Evolutionary conservation across 2,888 invertebrate genomes (phyloP).

Genomic region (Pemphredon lugubris): DNA sequence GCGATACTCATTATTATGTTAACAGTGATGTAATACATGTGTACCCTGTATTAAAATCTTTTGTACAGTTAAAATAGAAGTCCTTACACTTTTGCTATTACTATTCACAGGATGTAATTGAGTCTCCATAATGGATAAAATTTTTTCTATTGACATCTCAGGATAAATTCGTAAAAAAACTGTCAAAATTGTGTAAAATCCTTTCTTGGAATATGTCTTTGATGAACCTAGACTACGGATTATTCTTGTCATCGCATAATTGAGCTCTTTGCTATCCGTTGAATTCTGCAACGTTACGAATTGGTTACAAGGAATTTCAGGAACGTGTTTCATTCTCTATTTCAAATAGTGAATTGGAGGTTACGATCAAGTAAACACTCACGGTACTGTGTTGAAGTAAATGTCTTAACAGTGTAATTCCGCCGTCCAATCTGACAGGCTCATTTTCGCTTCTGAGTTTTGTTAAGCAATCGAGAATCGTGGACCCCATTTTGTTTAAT

Average conservation of each 20-base stretch:
- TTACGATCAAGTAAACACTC: conserved; percentile 69
- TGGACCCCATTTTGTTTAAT: conserved; percentile 71
- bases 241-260: conserved; percentile 86
- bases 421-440: conserved; percentile 79
- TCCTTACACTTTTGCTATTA: conserved; percentile 86
- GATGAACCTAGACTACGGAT: conserved; percentile 89
- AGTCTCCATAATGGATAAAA: conserved; percentile 85
- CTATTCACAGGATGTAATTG: conserved; percentile 85
- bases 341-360: conserved; percentile 53
- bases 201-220: conserved; percentile 84
- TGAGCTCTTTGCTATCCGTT: conserved; percentile 82
- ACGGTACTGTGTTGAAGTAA: conserved; percentile 78
- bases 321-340: conserved; percentile 6
- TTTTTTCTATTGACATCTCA: conserved; percentile 82
- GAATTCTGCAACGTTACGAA: conserved; percentile 33
- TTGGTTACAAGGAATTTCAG: background rate
- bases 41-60: background rate
- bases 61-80: conserved; percentile 2
- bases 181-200: conserved; percentile 87
- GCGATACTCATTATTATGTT: conserved; percentile 1
- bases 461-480: conserved; percentile 81
- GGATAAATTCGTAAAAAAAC: conserved; percentile 83
- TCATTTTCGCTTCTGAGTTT: conserved; percentile 79
- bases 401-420: conserved; percentile 79
- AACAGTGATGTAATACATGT: background rate